phyloP scores from a whole-genome alignment of 2,113 vertebrate genomes.

The Ochotona princeps region DNA sequence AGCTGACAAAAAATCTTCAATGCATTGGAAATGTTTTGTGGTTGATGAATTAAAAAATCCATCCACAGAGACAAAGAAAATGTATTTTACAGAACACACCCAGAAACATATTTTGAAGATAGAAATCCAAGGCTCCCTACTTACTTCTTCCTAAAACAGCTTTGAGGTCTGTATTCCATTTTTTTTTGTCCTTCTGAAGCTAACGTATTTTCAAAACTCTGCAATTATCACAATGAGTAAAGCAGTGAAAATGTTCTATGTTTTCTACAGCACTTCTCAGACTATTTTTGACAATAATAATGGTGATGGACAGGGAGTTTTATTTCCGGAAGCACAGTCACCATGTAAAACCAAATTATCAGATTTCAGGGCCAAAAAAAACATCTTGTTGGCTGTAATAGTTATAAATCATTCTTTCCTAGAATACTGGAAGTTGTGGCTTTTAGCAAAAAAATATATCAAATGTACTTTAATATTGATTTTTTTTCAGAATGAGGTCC shows the following conservation, averaged over 20 bases:
- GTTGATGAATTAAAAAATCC: constrained; percentile 66
- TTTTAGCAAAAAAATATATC: constrained; percentile 79
- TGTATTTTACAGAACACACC: background rate
- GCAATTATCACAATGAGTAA: constrained; percentile 59
- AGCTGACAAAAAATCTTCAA: constrained; percentile 54
- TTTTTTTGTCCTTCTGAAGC: background rate
- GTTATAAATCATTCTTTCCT: constrained; percentile 66
- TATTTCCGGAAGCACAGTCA: constrained; percentile 74
- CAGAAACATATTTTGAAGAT: constrained; percentile 45
- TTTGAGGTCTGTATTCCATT: constrained; percentile 62
- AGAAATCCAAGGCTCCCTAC: constrained; percentile 49
- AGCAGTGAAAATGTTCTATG: constrained; percentile 10
- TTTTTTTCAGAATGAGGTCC: constrained; percentile 53
- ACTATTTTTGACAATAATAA: constrained; percentile 75
- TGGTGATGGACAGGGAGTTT: constrained; percentile 64
- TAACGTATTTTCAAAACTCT: constrained; percentile 61
- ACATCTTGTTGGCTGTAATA: constrained; percentile 74
- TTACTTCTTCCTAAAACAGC: constrained; percentile 17
- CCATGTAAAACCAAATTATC: constrained; percentile 79
- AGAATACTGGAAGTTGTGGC: constrained; percentile 62
- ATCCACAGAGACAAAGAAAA: constrained; percentile 68
- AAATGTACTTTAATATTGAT: constrained; percentile 74
- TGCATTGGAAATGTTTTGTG: constrained; percentile 61
- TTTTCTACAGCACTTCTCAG: constrained; percentile 40
- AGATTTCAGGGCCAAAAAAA: constrained; percentile 77